Conservation (phyloP, 2,797 vertebrate genomes). For the Nannoperca australis region DNA sequence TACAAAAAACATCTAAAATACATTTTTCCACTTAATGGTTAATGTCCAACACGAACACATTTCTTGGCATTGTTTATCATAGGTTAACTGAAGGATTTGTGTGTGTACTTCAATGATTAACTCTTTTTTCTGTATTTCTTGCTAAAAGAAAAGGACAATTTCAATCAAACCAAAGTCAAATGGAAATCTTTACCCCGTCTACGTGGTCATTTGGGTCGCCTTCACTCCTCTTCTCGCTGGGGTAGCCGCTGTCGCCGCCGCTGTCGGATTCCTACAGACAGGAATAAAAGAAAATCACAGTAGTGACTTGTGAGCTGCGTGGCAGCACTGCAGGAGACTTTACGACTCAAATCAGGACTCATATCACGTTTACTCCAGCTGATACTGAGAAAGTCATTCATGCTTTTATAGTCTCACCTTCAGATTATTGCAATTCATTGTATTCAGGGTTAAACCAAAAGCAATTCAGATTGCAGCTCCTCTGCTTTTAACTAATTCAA, state of each 20-base stretch:
- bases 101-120: neutral
- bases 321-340: no score
- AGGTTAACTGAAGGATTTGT: neutral
- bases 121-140: neutral
- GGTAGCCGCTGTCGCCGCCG: conserved; percentile 95
- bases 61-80: neutral
- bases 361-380: no score
- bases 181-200: conserved; percentile 84
- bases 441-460: neutral
- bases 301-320: neutral
- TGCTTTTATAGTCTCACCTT: neutral
- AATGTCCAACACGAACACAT: neutral
- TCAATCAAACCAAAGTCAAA: conserved; percentile 1
- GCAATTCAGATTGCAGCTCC: neutral
- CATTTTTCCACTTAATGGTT: neutral
- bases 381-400: neutral
- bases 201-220: conserved; percentile 89
- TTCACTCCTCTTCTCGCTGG: conserved; percentile 95
- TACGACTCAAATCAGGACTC: neutral
- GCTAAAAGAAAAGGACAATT: neutral
- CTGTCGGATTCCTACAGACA: conserved; percentile 89
- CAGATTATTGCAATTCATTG: neutral
- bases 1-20: neutral
- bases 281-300: neutral
- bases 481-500: neutral